Evolutionary conservation across 2,797 vertebrate species (phyloP), one percentile per base, ranked within the genome.

Genomic region (Macropodus opercularis): DNA sequence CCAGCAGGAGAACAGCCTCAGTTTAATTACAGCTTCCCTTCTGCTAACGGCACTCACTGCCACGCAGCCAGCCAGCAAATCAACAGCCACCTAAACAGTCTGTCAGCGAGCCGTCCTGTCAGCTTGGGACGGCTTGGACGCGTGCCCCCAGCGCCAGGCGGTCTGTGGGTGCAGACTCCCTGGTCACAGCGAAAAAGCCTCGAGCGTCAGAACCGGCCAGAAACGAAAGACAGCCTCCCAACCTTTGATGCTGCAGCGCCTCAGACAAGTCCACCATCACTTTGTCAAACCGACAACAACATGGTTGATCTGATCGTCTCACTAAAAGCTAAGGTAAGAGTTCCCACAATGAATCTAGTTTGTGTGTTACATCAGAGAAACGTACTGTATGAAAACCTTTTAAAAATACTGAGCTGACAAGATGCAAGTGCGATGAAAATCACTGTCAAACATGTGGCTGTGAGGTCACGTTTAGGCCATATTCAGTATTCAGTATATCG

Each of bases 21-120:
- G 54, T 79, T 81, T 84, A 90, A 90, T 90, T 88, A 86, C 72
- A 73, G 61, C 63, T 63, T 77, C 73, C 76, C 80, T 79, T 77
- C 79, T 81, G 79, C 70, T 83, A 72, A 77, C 71, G 60, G 63
- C 64, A 31, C 60, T 75, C 72, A 26, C 55, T 61, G 68, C 69
- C 75, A 60, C 11, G 53, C 69, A 63, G 71, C 72, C 83, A 79
- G 80, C 70, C 78, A 31, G 83, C 53, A 53, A 84, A 71, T 76
- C 72, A 85, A 74, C 41, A 34, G 69, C 66, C 77, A 63, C 75
- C 75, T 68, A 77, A 77, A 70, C 77, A 83, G 75, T 81, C 72
- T 31, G 72, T 84, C 83, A 82, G 67, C 82, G 80, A 80, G 75
- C 71, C 72, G 26, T 72, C 54, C 66, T 70, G 75, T 84, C 79